Conservation (phyloP, 2,797 vertebrate genomes). For the Oreochromis mossambicus region DNA sequence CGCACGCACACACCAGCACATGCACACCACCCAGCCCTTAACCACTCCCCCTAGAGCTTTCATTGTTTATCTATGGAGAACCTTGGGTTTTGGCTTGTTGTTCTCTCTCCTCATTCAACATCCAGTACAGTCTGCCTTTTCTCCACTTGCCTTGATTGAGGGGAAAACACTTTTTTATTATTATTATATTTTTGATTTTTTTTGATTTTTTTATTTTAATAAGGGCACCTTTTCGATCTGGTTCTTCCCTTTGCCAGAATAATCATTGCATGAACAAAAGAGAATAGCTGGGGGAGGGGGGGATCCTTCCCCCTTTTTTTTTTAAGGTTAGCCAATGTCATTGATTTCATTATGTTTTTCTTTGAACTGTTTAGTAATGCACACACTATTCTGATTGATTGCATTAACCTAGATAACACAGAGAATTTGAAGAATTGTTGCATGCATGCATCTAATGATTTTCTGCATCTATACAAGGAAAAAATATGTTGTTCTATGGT, state of each 20-base stretch:
- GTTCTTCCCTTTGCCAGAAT: not conserved
- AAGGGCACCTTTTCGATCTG: conserved; percentile 9
- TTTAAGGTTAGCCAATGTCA: not conserved
- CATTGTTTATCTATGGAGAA: conserved; percentile 68
- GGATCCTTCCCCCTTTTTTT: not conserved
- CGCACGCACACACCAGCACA: not conserved
- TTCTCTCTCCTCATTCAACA: conserved; percentile 63
- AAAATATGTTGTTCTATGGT: not conserved
- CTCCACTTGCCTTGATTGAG: conserved; percentile 54
- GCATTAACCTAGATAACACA: not conserved
- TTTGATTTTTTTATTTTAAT: not conserved
- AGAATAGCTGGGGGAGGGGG: not conserved
- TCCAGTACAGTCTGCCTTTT: conserved; percentile 56
- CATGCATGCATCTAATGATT: not conserved
- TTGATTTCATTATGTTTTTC: not conserved
- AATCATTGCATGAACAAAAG: conserved; percentile 22
- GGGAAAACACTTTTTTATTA: conserved; percentile 14
- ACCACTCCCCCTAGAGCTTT: conserved; percentile 47
- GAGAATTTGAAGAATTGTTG: not conserved
- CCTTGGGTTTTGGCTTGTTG: conserved; percentile 65
- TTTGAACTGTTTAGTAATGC: not conserved
- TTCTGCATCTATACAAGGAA: not conserved
- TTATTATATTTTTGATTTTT: too few relatives aligned
- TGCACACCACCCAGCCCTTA: conserved; percentile 17
- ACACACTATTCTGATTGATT: not conserved